Conservation (phyloP, 2,888 invertebrate genomes). For the Chloromyia formosa region DNA sequence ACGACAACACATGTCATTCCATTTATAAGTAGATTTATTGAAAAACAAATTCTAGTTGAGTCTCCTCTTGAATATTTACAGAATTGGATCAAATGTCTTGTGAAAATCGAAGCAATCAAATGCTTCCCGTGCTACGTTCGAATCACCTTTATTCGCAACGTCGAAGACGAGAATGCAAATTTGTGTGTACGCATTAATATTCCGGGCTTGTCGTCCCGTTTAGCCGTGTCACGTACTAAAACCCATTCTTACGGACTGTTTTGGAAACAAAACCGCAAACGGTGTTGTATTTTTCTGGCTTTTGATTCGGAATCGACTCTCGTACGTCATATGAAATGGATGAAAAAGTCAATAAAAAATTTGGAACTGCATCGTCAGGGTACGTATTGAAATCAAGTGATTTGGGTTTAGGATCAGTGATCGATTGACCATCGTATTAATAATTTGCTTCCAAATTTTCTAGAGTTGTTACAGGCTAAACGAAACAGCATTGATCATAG, state of each 20-base stretch:
- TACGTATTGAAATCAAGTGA: slow-evolving; percentile 40
- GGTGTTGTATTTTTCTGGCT: slow-evolving; percentile 62
- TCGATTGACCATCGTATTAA: not conserved
- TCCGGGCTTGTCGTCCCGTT: slow-evolving; percentile 61
- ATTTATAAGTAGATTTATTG: too few species aligned
- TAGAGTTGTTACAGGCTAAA: slow-evolving; percentile 31
- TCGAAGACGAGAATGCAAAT: slow-evolving; percentile 51
- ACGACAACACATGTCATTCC: too few species aligned
- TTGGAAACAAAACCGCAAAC: slow-evolving; percentile 63
- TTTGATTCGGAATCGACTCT: slow-evolving; percentile 60
- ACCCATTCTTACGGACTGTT: slow-evolving; percentile 62
- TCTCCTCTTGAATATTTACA: slow-evolving; percentile 42
- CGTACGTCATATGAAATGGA: slow-evolving; percentile 63
- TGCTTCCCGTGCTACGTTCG: slow-evolving; percentile 63
- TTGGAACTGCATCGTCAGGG: slow-evolving; percentile 61
- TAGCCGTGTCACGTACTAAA: slow-evolving; percentile 62
- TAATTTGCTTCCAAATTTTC: not conserved
- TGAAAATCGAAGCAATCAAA: slow-evolving; percentile 64
- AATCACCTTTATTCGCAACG: slow-evolving; percentile 57
- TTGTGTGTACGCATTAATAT: slow-evolving; percentile 61
- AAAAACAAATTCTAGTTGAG: too few species aligned
- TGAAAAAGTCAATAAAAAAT: slow-evolving; percentile 63
- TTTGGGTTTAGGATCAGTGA: not conserved
- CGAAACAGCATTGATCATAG: slow-evolving; percentile 26
- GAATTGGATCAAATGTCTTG: slow-evolving; percentile 61